Base-by-base conservation (phyloP, 1,140 invertebrate genomes). In the Ditylenchus dipsaci region DNA sequence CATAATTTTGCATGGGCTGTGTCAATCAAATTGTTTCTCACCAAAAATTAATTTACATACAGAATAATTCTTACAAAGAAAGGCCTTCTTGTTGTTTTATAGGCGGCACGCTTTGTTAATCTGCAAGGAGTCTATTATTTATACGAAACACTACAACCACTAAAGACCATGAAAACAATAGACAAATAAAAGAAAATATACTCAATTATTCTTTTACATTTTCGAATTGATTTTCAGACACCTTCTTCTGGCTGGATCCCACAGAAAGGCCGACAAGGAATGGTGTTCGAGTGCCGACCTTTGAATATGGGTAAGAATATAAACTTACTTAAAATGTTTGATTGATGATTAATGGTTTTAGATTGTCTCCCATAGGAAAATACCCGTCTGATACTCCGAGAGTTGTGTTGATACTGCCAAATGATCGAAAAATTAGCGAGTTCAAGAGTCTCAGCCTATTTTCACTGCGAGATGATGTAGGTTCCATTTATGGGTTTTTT, bases 221-320 rank as follows among this genome's bases (percentile, higher is more conserved):
- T 23, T 5, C 21, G 3, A 56, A 56, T 56, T 5, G 29, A 68
- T 67, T 47, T 80, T 59, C 60, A 82, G 80, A 82, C 57, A 67
- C 79, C 9, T 82, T 81, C 69, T 82, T 82, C 62, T 82, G 81
- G 81, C 45, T 83, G n/a, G 80, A 82, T 38, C 68, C 43, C 9
- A 73, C 71, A 27, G 72, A 75, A 26, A 27, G 66, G 26, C 80
- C 81, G 8, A 78, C 80, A 26, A 71, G 68, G 26, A 73, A 81
- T 53, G 80, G 81, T 60, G 23, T 82, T 1, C 76, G 82, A 43
- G 47, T 82, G n/a, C 71, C 78, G n/a, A 78, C 78, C n/a, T 80
- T 63, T 59, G 81, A 83, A 71, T 83, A 67, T 64, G 81, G 78
- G 78, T 79, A 43, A 59, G 19, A 19, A 1, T n/a, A 49, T 65